Evolutionary conservation across 2,113 vertebrate genomes (phyloP).

Genomic region (Panthera leo): DNA sequence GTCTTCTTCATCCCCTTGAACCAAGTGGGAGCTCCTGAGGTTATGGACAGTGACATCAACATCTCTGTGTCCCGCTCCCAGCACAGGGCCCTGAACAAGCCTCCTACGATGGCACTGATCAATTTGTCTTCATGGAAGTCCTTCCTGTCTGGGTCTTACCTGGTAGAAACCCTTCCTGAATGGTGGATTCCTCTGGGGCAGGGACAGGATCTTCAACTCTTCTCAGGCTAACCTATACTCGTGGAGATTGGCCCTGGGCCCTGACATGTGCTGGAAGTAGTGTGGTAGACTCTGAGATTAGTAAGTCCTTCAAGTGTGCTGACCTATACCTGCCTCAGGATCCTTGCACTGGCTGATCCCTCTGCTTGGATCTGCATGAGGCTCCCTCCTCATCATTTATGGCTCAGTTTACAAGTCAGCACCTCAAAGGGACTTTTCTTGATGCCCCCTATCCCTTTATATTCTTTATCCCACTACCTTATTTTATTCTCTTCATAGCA

Average conservation of each 20-base stretch:
- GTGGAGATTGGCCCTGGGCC: neutral
- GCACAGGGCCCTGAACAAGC: neutral
- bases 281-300: neutral
- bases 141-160: neutral
- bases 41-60: neutral
- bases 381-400: neutral
- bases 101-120: neutral
- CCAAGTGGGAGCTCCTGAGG: neutral
- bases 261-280: neutral
- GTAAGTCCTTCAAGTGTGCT: neutral
- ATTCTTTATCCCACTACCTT: conserved; percentile 22
- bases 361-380: neutral
- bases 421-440: neutral
- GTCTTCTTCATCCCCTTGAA: neutral
- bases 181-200: neutral
- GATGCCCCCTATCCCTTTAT: neutral
- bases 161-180: neutral
- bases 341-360: neutral
- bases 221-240: neutral
- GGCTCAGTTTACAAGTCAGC: neutral
- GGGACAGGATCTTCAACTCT: neutral
- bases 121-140: neutral
- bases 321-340: neutral
- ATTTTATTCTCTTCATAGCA: neutral
- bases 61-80: neutral